Evolutionary conservation across 1,140 invertebrate species (phyloP).

Genomic region (Bombus waltoni): DNA sequence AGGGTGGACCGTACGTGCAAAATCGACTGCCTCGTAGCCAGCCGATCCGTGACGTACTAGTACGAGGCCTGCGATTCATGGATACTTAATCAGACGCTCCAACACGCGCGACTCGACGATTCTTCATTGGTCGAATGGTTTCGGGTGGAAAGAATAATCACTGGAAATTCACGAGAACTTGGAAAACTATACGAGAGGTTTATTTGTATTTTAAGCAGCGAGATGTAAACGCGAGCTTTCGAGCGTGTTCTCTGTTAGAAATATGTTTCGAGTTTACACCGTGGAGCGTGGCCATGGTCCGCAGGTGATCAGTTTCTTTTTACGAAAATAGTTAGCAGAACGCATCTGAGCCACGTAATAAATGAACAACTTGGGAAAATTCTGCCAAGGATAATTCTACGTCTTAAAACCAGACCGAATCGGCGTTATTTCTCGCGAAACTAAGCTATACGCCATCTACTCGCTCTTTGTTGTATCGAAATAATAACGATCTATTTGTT

Average conservation of each 20-base stretch:
- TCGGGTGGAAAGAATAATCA: not conserved
- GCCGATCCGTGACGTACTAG: conserved; percentile 28
- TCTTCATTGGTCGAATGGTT: not conserved
- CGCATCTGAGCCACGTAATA: conserved; percentile 6
- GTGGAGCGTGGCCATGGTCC: not conserved
- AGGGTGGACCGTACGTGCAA: conserved; percentile 25
- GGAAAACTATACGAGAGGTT: not conserved
- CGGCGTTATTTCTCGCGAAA: not conserved
- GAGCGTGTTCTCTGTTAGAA: not conserved
- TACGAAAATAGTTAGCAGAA: not conserved
- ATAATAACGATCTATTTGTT: not conserved
- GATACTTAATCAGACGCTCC: conserved; percentile 42
- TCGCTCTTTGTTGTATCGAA: not conserved
- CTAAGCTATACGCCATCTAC: not conserved
- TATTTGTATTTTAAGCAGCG: not conserved
- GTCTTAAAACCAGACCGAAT: not conserved
- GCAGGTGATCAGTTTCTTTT: not conserved
- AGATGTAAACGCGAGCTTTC: not conserved
- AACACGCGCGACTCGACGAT: not conserved
- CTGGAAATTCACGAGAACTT: too few relatives aligned
- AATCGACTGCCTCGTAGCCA: conserved; percentile 10
- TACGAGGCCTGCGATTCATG: conserved; percentile 46
- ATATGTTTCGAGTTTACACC: not conserved
- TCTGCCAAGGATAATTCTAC: not conserved
- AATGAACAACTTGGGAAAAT: conserved; percentile 1